These are phyloP conservation scores for Anoncus sp. DNA, from an alignment of 2,888 invertebrate species.

Conservation along the genomic window DNA sequence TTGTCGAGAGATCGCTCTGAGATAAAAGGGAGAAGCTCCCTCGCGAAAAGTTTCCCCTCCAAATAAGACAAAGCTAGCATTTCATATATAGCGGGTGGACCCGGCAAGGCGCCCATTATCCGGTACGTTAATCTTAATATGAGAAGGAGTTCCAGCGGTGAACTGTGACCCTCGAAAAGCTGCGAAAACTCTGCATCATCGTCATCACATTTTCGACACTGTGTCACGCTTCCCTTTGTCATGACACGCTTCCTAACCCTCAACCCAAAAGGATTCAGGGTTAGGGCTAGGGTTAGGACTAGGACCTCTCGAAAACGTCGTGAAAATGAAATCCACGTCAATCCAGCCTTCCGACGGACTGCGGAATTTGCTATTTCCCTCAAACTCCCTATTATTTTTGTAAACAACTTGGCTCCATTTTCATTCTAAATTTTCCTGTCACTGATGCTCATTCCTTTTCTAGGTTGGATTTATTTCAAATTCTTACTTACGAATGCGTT, in stretches of 20 bases:
- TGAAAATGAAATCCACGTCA: conserved; percentile 12
- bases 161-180: conserved; percentile 23
- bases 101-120: conserved; percentile 66
- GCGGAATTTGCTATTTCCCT: not conserved
- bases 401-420: not conserved
- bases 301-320: not conserved
- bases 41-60: conserved; percentile 12
- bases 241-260: conserved; percentile 21
- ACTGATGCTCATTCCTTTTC: not conserved
- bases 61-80: conserved; percentile 31
- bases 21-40: conserved; percentile 37
- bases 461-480: too few species aligned
- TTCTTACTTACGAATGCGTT: too few species aligned
- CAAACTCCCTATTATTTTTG: not conserved
- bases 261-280: conserved; percentile 23
- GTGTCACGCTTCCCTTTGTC: conserved; percentile 52
- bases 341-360: conserved; percentile 3
- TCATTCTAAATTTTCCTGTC: not conserved
- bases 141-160: conserved; percentile 27
- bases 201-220: conserved; percentile 59
- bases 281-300: too few species aligned
- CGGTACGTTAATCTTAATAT: conserved; percentile 72
- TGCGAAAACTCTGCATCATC: conserved; percentile 50
- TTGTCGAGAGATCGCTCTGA: conserved; percentile 18
- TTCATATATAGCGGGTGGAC: conserved; percentile 26